A percentile compares a stretch with the other conserved stretches of the same genome.
These are phyloP conservation scores for Mus pahari DNA, from an alignment of 2,113 vertebrate species.

Conservation along the genomic window DNA sequence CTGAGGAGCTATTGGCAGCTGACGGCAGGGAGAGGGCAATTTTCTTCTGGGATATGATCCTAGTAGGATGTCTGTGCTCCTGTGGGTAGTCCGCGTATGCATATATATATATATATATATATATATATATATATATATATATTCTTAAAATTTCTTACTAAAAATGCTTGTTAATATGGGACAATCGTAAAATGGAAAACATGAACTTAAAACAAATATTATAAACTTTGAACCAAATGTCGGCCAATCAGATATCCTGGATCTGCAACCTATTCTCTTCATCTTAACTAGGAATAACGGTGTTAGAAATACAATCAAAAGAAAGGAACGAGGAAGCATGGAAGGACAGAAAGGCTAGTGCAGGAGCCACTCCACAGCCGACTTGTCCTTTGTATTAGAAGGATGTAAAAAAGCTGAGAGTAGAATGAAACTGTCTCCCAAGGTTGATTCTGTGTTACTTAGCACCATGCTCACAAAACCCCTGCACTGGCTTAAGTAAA, in stretches of 20 bases:
- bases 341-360: neutral
- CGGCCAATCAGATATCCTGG: neutral
- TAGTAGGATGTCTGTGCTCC: too few relatives aligned
- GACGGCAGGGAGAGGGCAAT: too few relatives aligned
- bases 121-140: too few relatives aligned
- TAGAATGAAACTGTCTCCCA: neutral
- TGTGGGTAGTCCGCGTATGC: too few relatives aligned
- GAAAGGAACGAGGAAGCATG: accelerated
- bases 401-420: neutral
- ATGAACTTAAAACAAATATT: slow-evolving; percentile 42
- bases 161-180: neutral
- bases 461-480: neutral
- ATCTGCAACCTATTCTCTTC: neutral
- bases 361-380: neutral
- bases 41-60: neutral
- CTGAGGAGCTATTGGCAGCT: neutral
- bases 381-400: neutral
- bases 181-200: slow-evolving; percentile 47
- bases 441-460: neutral
- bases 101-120: too few relatives aligned
- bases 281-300: neutral
- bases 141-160: slow-evolving; percentile 7
- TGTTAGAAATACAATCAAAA: neutral
- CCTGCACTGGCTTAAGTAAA: neutral
- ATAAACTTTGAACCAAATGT: slow-evolving; percentile 31